A percentile compares a stretch with the other conserved stretches of the same genome.
Evolutionary conservation across 1,140 invertebrate species (phyloP).

Genomic region (Trachymyrmex septentrionalis): DNA sequence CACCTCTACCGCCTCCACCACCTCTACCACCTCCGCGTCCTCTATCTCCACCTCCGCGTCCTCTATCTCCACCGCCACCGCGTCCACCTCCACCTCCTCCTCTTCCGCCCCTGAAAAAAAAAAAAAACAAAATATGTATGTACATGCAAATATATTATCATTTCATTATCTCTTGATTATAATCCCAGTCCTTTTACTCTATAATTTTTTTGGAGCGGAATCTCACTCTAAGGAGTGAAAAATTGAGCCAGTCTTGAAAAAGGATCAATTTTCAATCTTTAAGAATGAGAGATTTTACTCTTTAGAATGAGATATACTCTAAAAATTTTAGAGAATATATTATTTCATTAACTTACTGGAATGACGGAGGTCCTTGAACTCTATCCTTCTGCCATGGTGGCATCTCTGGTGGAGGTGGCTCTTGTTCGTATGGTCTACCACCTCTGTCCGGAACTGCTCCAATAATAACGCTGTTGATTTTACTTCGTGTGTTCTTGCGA

Average conservation of each 20-base stretch:
- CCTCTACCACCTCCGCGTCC: conserved; percentile 78
- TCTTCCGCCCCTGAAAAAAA: conserved; percentile 73
- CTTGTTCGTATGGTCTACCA: conserved; percentile 94
- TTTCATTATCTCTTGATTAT: no score
- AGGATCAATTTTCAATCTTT: no score
- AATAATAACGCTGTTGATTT: conserved; percentile 95
- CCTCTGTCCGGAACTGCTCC: conserved; percentile 94
- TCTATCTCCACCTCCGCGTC: conserved; percentile 78
- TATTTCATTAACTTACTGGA: conserved; percentile 64
- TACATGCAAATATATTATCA: neutral
- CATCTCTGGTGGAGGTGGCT: conserved; percentile 98
- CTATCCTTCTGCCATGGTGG: conserved; percentile 94
- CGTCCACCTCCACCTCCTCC: conserved; percentile 74
- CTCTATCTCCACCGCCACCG: conserved; percentile 76
- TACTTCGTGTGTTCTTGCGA: conserved; percentile 92
- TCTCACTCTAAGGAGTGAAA: no score
- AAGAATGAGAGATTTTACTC: no score
- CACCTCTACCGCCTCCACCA: conserved; percentile 75
- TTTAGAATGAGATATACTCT: no score
- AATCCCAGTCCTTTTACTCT: no score
- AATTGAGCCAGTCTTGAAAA: no score
- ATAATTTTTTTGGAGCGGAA: no score
- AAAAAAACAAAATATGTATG: conserved; percentile 18
- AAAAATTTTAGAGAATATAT: neutral
- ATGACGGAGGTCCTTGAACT: conserved; percentile 73